phyloP scores from a whole-genome alignment of 2,797 vertebrate species.

The Crax fasciolata region DNA sequence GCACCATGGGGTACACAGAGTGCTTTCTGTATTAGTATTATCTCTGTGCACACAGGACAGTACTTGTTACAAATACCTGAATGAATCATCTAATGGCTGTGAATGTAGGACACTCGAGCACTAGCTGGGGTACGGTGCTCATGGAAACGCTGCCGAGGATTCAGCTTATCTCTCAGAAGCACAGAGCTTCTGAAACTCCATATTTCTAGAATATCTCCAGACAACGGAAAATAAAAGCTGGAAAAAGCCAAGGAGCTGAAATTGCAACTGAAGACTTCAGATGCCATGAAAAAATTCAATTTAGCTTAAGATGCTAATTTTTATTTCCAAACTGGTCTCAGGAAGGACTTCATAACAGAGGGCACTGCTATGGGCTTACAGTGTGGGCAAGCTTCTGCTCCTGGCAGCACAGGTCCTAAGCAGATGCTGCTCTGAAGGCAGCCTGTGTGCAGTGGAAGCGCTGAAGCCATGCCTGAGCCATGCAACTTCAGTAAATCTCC shows the following conservation, averaged over 20 bases:
- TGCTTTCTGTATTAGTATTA: constrained; percentile 29
- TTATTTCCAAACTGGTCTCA: background rate
- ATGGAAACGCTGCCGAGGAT: background rate
- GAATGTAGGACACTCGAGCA: background rate
- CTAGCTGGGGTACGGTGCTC: constrained; percentile 10
- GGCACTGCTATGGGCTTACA: background rate
- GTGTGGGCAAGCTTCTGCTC: background rate
- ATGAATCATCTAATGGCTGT: constrained; percentile 52
- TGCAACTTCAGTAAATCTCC: background rate
- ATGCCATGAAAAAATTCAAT: background rate
- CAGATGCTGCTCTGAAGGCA: background rate
- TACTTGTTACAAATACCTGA: background rate
- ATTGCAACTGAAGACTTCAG: constrained; percentile 5
- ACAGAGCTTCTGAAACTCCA: constrained; percentile 12
- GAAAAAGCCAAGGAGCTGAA: background rate
- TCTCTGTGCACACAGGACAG: constrained; percentile 49
- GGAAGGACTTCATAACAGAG: background rate
- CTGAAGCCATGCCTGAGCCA: background rate
- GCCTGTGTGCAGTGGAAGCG: background rate
- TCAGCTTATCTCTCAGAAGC: constrained; percentile 52
- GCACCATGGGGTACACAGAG: background rate
- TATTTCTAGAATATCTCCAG: constrained; percentile 17
- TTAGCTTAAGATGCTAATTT: constrained; percentile 11
- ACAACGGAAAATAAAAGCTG: background rate
- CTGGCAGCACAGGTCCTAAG: background rate